Base-by-base conservation (phyloP, 2,888 invertebrate genomes). In the Lasioglossum morio region DNA sequence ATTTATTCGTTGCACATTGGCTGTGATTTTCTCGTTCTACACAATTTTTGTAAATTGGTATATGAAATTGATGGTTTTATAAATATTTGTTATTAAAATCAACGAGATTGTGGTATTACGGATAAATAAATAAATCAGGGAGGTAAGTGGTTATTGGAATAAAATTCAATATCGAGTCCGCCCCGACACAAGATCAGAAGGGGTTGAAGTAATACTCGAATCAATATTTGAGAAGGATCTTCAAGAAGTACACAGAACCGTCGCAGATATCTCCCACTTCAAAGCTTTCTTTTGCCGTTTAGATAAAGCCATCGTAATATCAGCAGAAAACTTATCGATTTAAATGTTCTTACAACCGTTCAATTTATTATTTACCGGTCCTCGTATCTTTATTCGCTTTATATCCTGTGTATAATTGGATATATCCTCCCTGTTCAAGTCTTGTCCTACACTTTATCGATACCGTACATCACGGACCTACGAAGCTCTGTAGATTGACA, bases 131-230 rank as follows among this genome's bases (percentile, higher is more conserved):
- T 30, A 63, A 63, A 30, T 63, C 63, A 8, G 14, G 19, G 63
- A 63, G 63, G 30, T 30, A 63, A 63, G 16, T 63, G 30, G 63
- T 30, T 63, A 34, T 63, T 63, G 63, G 63, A 30, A 34, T 63
- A 16, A 34, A 63, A 30, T 34, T 30, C 63, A 63, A 63, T 63
- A 63, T 63, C 63, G 19, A 30, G 63, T 19, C 8, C 30, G 63
- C 30, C 3, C 14, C 63, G 19, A 63, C 63, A 19, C 30, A 30
- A 63, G 30, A 63, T 63, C 63, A 14, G 63, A 63, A 30, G 63
- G 63, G 30, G 63, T 63, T 63, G 73, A 74, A 74, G 37, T 30
- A 46, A 48, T 46, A n/a, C 48, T 53, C 74, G 63, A 63, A 63
- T 63, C 63, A 63, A 63, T 63, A 63, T 63, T 63, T 30, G 63